phyloP scores from a whole-genome alignment of 1,140 invertebrate species.

The Eulimnadia texana region DNA sequence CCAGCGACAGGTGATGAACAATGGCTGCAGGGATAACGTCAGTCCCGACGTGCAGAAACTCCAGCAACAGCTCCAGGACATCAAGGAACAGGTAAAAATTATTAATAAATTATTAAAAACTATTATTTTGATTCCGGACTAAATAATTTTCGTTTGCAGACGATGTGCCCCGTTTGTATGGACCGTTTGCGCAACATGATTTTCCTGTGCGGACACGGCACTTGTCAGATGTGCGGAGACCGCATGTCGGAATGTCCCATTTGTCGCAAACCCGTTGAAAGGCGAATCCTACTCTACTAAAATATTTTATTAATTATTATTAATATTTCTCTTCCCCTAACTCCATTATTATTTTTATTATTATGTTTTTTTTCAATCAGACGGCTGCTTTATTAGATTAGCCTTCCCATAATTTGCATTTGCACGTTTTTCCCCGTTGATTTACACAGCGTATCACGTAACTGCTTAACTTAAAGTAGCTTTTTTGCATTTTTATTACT shows the following conservation, averaged over 20 bases:
- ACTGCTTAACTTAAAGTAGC: too few species aligned
- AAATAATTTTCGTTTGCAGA: constrained; percentile 42
- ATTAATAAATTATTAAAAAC: too few species aligned
- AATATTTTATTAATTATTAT: neutral
- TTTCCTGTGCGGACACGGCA: constrained; percentile 92
- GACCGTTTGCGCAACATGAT: constrained; percentile 97
- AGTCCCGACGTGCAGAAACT: constrained; percentile 77
- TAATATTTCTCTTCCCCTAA: constrained; percentile 3
- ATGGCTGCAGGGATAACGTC: constrained; percentile 56
- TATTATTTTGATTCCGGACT: neutral
- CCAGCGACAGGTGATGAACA: constrained; percentile 53
- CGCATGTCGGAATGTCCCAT: constrained; percentile 93
- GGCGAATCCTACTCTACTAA: constrained; percentile 79
- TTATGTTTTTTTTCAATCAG: too few species aligned
- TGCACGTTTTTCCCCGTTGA: too few species aligned
- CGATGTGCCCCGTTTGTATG: constrained; percentile 94
- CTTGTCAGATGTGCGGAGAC: constrained; percentile 96
- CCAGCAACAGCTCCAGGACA: constrained; percentile 90
- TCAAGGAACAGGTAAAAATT: constrained; percentile 75
- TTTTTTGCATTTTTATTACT: too few species aligned
- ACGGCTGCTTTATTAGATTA: too few species aligned
- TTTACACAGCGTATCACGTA: too few species aligned
- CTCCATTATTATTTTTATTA: too few species aligned
- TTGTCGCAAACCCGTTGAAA: constrained; percentile 88
- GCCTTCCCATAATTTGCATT: too few species aligned